phyloP scores from a whole-genome alignment of 2,113 vertebrate genomes.

The Drymodes brunneopygia region DNA sequence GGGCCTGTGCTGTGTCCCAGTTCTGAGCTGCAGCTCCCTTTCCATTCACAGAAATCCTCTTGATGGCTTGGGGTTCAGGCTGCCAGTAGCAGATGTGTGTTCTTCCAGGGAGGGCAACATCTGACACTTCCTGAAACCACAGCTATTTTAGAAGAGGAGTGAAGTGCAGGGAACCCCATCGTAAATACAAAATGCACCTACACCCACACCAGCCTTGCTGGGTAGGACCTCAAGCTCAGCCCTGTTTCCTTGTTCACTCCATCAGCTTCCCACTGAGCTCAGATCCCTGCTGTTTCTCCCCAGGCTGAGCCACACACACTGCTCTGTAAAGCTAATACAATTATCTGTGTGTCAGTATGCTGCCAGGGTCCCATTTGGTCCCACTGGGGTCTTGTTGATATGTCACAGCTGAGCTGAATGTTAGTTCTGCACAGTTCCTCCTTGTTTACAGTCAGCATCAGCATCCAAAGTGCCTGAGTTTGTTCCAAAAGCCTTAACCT shows the following conservation, averaged over 20 bases:
- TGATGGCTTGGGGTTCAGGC: not conserved
- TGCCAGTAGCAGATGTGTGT: not conserved
- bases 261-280: not conserved
- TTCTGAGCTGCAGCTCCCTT: not conserved
- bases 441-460: not conserved
- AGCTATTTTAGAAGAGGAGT: not conserved
- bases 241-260: not conserved
- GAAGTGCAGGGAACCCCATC: not conserved
- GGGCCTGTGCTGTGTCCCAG: accelerated
- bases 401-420: not conserved
- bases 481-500: not conserved
- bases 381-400: constrained; percentile 5
- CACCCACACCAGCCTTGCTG: not conserved
- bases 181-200: not conserved
- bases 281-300: not conserved
- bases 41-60: not conserved
- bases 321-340: constrained; percentile 18
- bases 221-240: not conserved
- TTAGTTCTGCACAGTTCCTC: constrained; percentile 6
- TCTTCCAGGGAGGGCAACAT: not conserved
- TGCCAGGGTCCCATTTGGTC: not conserved
- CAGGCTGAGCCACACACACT: not conserved
- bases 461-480: not conserved
- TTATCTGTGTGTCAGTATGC: constrained; percentile 8
- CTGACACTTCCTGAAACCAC: not conserved